Conservation (phyloP, 2,113 vertebrate species). For the Syngnathus typhle region DNA sequence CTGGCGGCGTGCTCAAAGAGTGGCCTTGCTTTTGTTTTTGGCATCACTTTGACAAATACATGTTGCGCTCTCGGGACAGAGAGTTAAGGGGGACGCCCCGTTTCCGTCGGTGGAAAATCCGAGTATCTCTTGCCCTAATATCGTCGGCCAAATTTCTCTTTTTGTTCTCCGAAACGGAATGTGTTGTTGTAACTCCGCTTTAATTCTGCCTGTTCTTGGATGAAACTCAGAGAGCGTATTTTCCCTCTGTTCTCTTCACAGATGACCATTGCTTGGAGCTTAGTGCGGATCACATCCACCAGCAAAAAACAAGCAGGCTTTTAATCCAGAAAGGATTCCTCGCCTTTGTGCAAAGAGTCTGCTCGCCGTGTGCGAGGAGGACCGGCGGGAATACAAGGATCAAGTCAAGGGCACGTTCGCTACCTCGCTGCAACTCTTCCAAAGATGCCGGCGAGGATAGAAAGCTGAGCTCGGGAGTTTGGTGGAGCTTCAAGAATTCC, state of each 20-base stretch:
- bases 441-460: constrained; percentile 52
- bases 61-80: constrained; percentile 11
- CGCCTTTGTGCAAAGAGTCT: constrained; percentile 39
- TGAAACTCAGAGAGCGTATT: constrained; percentile 19
- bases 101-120: neutral
- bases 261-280: constrained; percentile 38
- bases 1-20: constrained; percentile 16
- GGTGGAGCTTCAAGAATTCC: constrained; percentile 48
- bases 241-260: constrained; percentile 46
- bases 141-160: neutral
- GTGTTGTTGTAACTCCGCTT: constrained; percentile 16
- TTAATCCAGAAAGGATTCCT: constrained; percentile 51
- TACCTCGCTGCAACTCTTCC: constrained; percentile 11
- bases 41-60: constrained; percentile 2
- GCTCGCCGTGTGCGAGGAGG: constrained; percentile 41
- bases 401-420: constrained; percentile 49
- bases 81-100: neutral
- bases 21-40: constrained; percentile 8
- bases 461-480: constrained; percentile 26
- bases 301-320: constrained; percentile 37
- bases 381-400: constrained; percentile 54
- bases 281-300: constrained; percentile 17
- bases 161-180: constrained; percentile 26
- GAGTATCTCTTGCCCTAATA: constrained; percentile 5
- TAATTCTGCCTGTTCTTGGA: constrained; percentile 24